Base-by-base conservation (phyloP, 2,797 vertebrate genomes). In the Catharus ustulatus region DNA sequence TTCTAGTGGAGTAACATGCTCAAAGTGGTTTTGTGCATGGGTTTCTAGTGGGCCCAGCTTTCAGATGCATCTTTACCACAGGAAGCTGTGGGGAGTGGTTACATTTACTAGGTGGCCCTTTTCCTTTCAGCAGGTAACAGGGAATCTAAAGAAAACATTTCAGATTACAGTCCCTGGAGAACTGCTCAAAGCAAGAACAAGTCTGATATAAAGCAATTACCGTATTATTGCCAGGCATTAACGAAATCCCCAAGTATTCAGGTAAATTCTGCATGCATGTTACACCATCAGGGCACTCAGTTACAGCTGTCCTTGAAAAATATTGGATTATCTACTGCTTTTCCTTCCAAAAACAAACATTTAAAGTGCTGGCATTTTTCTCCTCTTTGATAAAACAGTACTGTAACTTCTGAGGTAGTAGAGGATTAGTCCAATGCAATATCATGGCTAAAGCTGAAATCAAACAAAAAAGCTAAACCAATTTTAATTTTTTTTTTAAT, bases 371-470 rank as follows among this genome's bases (percentile, higher is more conserved):
- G 58, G 17, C 15, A 73, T 92, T 91, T 95, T 90, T n/a, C 30
- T 78, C 21, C 54, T 59, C 79, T 92, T 74, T 67, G 77, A 89
- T 86, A 80, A 84, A 89, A 89, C 66, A 82, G 43, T 62, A 58
- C 63, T 62, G 71, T 82, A 89, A 92, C 82, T 93, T 86, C 15
- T 43, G 34, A 90, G 73, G 89, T 62, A 93, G 84, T 32, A 90
- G 72, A 83, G 69, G 73, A 90, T 95, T 95, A 95, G 49, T 29
- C 32, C 61, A 75, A 63, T 76, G 45, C 43, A 83, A 45, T 87
- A 90, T 86, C 91, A 91, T 16, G 38, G 68, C 68, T 88, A 93
- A 96, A 92, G 55, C 71, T 48, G 92, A 93, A 94, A 91, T 26
- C 52, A 94, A 92, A 92, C 78, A 93, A 72, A 95, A 88, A 90